phyloP scores from a whole-genome alignment of 2,888 invertebrate genomes.

The Cantharis lateralis region DNA sequence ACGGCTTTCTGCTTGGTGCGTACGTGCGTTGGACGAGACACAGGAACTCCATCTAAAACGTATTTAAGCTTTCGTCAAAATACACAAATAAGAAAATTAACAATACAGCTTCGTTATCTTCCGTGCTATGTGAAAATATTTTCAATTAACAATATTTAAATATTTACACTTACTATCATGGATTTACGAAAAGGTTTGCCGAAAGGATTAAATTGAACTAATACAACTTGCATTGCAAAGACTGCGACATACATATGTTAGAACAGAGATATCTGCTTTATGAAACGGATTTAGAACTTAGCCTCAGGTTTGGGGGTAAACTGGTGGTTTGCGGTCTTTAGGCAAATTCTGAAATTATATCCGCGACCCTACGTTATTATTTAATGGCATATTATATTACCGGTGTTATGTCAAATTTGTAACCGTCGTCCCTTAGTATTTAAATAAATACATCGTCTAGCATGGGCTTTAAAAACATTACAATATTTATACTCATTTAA shows the following conservation, averaged over 20 bases:
- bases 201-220: background rate
- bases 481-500: background rate
- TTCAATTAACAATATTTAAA: background rate
- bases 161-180: background rate
- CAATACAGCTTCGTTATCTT: background rate
- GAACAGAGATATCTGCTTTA: slow-evolving; percentile 28
- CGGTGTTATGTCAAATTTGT: slow-evolving; percentile 41
- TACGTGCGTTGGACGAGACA: slow-evolving; percentile 36
- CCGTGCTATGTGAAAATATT: background rate
- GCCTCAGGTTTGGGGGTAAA: slow-evolving; percentile 27
- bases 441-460: background rate
- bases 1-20: slow-evolving; percentile 41
- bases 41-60: slow-evolving; percentile 31
- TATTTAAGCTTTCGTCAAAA: slow-evolving; percentile 18
- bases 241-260: background rate
- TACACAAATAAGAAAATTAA: slow-evolving; percentile 1
- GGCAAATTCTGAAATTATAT: slow-evolving; percentile 44
- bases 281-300: slow-evolving; percentile 31
- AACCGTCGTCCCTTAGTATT: background rate
- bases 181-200: background rate
- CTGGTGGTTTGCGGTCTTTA: slow-evolving; percentile 43
- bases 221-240: background rate
- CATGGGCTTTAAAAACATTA: background rate
- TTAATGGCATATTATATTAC: slow-evolving; percentile 47
- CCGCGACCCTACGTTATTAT: slow-evolving; percentile 48